Conservation (phyloP, 2,888 invertebrate species). For the Lagria hirta region DNA sequence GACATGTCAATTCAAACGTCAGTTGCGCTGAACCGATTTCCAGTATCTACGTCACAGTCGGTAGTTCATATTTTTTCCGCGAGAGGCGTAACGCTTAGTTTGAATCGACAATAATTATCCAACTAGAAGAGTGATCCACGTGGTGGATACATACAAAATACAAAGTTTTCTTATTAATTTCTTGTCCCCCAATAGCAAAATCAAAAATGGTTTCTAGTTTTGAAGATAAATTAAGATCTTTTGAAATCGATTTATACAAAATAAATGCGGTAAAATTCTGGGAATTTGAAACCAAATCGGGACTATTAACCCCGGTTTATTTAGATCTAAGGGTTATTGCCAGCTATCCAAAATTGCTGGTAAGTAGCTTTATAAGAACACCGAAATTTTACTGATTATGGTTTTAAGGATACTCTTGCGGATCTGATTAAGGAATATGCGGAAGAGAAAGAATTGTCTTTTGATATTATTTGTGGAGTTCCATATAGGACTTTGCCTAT, state of each 20-base stretch:
- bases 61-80: no score
- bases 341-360: constrained; percentile 86
- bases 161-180: no score
- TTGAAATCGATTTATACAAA: constrained; percentile 71
- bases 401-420: constrained; percentile 63
- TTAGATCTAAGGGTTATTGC: constrained; percentile 93
- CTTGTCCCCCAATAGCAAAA: no score
- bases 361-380: constrained; percentile 53
- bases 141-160: no score
- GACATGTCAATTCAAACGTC: no score
- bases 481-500: constrained; percentile 97
- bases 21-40: no score
- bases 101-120: no score
- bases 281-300: constrained; percentile 88
- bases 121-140: no score
- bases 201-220: constrained; percentile 4
- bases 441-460: constrained; percentile 54
- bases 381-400: no score
- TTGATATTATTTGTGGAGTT: constrained; percentile 85
- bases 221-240: constrained; percentile 49
- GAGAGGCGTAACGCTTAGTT: no score
- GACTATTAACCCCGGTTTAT: constrained; percentile 90
- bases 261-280: constrained; percentile 92
- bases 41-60: no score
- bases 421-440: constrained; percentile 60